Conservation (phyloP, 2,797 vertebrate species). For the Tokudaia muenninki region DNA sequence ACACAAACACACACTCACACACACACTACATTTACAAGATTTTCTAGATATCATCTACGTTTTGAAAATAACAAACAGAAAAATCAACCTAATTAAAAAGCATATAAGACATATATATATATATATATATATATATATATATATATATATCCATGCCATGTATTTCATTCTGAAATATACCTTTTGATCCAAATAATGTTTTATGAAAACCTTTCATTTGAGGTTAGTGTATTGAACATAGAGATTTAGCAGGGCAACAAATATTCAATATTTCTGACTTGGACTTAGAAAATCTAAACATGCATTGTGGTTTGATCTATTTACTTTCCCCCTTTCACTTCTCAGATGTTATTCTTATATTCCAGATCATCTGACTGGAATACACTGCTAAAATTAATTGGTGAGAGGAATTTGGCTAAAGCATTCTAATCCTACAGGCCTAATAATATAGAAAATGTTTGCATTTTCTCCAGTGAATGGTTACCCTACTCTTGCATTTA, state of each 20-base stretch:
- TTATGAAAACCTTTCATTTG: neutral
- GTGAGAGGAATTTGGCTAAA: neutral
- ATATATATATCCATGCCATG: neutral
- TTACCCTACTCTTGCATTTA: neutral
- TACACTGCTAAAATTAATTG: neutral
- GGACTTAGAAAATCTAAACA: neutral
- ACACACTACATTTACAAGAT: neutral
- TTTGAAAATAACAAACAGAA: neutral
- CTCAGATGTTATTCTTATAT: neutral
- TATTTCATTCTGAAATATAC: neutral
- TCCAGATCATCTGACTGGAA: neutral
- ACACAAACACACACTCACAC: neutral
- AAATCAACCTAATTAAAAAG: neutral
- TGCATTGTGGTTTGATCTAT: neutral
- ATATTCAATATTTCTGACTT: neutral
- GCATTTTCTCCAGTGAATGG: neutral
- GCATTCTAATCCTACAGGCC: neutral
- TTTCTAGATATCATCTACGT: neutral
- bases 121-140: neutral
- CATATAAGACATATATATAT: neutral
- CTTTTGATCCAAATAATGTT: neutral
- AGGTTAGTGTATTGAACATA: neutral
- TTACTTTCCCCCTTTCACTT: neutral
- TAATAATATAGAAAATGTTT: neutral
- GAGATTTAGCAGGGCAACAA: neutral